Evolutionary conservation across 2,113 vertebrate species (phyloP), one percentile per base, ranked within the genome.

Genomic region (Gasterosteus aculeatus): DNA sequence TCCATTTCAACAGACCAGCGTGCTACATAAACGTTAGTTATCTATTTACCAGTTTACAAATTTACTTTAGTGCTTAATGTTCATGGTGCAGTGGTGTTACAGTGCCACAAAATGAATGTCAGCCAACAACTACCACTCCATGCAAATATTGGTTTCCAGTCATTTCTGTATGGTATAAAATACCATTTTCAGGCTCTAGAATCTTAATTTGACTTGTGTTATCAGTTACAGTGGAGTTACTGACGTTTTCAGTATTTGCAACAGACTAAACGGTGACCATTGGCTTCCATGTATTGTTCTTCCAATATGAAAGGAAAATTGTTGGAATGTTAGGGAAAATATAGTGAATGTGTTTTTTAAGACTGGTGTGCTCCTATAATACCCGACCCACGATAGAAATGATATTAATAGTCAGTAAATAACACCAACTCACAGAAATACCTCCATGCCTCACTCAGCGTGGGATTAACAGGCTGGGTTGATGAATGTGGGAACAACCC

Each of bases 401-500:
- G 3, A 39, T 51, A 54, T 31, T 67, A 26, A 26, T 26, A 26
- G 53, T 51, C 35, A 41, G 62, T 77, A 42, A 51, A 68, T 12
- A 72, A 54, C 33, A 54, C 10, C 47, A 69, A 76, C 83, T n/a
- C n/a, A n/a, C n/a, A n/a, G n/a, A n/a, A n/a, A n/a, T n/a, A n/a
- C n/a, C n/a, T 76, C 46, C 61, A 73, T 61, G 75, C 47, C 67
- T 81, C 83, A 64, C 78, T 66, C 85, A 70, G 87, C 39, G 29
- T 78, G 85, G 89, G 83, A 84, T 77, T 80, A 89, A 91, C 81
- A 82, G 85, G 80, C 79, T 69, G 69, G 77, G 69, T 80, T 35
- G 2, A 77, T 87, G 72, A 77, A 75, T 77, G 74, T 78, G 79
- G 84, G 69, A 87, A 84, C 82, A 49, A 57, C 60, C n/a, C n/a